Conservation (phyloP, 2,888 invertebrate genomes). For the Celastrina argiolus region DNA sequence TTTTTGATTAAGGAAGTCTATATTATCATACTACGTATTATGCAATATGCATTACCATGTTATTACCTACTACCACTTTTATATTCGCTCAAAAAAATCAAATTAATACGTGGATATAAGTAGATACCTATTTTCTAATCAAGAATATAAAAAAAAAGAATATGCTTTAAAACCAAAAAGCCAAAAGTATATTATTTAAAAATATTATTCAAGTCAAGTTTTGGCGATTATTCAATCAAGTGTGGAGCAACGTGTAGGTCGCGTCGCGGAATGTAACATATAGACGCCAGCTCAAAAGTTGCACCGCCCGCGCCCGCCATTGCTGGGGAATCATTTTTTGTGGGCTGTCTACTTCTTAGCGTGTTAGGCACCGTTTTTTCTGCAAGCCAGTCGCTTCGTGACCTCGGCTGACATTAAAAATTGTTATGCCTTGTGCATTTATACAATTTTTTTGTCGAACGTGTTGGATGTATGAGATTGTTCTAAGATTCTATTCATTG, state of each 20-base stretch:
- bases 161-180: no score
- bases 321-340: conserved; percentile 62
- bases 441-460: conserved; percentile 43
- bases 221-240: not conserved
- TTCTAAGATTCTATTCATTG: conserved; percentile 25
- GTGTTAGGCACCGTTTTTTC: conserved; percentile 61
- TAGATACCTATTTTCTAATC: no score
- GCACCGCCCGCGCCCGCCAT: conserved; percentile 36
- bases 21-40: no score
- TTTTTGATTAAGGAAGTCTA: no score
- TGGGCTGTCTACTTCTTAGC: conserved; percentile 60
- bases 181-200: no score
- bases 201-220: not conserved
- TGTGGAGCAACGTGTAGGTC: conserved; percentile 31
- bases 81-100: no score
- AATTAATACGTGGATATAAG: no score
- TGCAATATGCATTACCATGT: no score
- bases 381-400: conserved; percentile 57
- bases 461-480: conserved; percentile 28
- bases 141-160: no score
- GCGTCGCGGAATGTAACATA: conserved; percentile 35
- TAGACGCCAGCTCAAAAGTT: conserved; percentile 36
- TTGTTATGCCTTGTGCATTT: conserved; percentile 59
- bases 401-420: conserved; percentile 69
- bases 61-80: no score